Percentiles rank a stretch among this genome's conserved stretches.
These are phyloP conservation scores for Pelagia noctiluca DNA, from an alignment of 30 jellyfish, hydroid and myxozoan species.

Conservation along the genomic window DNA sequence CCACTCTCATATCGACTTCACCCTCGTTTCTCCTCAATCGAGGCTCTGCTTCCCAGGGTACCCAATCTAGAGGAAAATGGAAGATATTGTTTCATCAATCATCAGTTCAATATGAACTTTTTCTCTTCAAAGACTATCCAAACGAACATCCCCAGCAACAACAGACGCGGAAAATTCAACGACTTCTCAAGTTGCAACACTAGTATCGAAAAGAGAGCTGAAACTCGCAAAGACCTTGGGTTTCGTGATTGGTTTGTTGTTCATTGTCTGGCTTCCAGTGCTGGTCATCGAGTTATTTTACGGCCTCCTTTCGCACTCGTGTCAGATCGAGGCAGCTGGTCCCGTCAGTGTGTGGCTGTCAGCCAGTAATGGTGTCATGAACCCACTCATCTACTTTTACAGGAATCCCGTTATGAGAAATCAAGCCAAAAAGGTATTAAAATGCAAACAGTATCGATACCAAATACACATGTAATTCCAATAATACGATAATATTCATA, in stretches of 20 bases:
- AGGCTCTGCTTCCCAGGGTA: too few relatives aligned
- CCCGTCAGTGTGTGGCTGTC: constrained; percentile 86
- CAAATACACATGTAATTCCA: too few relatives aligned
- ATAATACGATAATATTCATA: too few relatives aligned
- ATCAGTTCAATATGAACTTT: too few relatives aligned
- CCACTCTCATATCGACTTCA: too few relatives aligned
- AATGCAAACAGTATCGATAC: neutral
- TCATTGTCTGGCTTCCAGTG: constrained; percentile 80
- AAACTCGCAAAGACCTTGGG: constrained; percentile 73
- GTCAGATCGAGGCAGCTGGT: constrained; percentile 71
- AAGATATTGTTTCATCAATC: too few relatives aligned
- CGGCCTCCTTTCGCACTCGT: constrained; percentile 59
- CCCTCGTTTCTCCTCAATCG: too few relatives aligned
- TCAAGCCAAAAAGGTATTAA: constrained; percentile 18
- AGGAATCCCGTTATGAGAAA: constrained; percentile 61
- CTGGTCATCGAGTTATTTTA: constrained; percentile 76
- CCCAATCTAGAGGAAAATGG: too few relatives aligned
- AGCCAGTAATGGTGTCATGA: constrained; percentile 59
- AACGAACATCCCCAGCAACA: neutral
- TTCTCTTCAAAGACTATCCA: too few relatives aligned
- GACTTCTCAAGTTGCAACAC: neutral
- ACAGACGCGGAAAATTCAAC: neutral
- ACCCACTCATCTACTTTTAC: constrained; percentile 69
- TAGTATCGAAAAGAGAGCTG: constrained; percentile 43
- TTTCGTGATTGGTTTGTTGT: constrained; percentile 67